A percentile compares a stretch with the other conserved stretches of the same genome.
phyloP scores from a whole-genome alignment of 2,797 vertebrate species.

The Hydrophis major region DNA sequence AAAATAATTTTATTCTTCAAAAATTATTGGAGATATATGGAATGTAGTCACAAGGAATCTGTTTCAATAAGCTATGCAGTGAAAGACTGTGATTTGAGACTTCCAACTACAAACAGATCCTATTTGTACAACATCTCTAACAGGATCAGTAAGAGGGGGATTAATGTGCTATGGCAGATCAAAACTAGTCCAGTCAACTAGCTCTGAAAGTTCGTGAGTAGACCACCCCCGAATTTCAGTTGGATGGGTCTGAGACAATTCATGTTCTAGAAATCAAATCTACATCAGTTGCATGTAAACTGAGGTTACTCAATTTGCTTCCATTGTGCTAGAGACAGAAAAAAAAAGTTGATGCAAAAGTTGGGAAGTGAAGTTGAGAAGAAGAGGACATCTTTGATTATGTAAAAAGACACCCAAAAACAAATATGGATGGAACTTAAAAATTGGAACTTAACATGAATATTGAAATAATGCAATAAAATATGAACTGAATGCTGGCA shows the following conservation, averaged over 20 bases:
- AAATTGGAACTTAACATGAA: not conserved
- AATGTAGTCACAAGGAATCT: not conserved
- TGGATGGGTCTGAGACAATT: not conserved
- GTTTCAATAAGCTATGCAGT: not conserved
- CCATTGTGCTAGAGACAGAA: not conserved
- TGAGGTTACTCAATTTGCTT: not conserved
- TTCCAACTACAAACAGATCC: not conserved
- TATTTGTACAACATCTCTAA: not conserved
- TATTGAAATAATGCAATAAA: not conserved
- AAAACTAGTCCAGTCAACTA: not conserved
- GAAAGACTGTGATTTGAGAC: not conserved
- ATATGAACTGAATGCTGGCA: not conserved
- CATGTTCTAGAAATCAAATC: not conserved
- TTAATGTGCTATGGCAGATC: not conserved
- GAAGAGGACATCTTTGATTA: not conserved
- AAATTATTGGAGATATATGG: not conserved
- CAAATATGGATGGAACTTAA: not conserved
- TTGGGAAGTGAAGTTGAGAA: not conserved
- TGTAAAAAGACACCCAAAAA: not conserved
- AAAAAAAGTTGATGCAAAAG: not conserved
- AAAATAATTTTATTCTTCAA: not conserved
- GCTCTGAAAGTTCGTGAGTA: not conserved
- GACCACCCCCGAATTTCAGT: not conserved
- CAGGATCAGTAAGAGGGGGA: not conserved
- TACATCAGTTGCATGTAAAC: not conserved